Base-by-base conservation (phyloP, 2,888 invertebrate genomes). In the Cremastinae sp. region DNA sequence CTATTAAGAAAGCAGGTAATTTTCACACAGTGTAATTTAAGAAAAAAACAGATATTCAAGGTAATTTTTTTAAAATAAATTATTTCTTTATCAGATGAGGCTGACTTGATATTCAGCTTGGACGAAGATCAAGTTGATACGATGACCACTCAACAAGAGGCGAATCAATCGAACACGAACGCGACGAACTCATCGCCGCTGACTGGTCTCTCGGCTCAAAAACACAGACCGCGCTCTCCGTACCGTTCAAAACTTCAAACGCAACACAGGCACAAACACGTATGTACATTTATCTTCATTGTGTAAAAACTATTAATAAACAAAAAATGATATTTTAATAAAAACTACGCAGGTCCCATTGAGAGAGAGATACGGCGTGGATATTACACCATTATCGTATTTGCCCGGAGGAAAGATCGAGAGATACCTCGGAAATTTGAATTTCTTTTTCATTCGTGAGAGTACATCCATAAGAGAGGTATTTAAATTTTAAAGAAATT, bases 371-470 rank as follows among this genome's bases (percentile, higher is more conserved):
- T 93, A 90, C 91, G 93, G 96, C 83, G 93, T 96, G 75, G 93
- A 96, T 85, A 94, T 98, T 80, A 96, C 97, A 0, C 96, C 97
- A 0, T 90, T 97, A 45, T 93, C 95, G 61, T 94, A 93, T 84
- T 92, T 97, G 77, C 95, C 96, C 12, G 96, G 96, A 62, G 95
- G 93, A 47, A 93, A 92, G 83, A 94, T 95, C 74, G 94, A 95
- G 81, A 93, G 95, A 79, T 96, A 97, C 86, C 91, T 98, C 84
- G 98, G 98, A 79, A 96, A 97, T 88, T 90, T 97, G 78, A 96
- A 98, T 86, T 96, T 98, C 90, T 96, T 98, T 90, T 97, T 98
- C 87, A 98, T 99, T 78, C 91, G 98, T 20, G 98, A 99, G 90
- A 97, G 96, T 76, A 97, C 97, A 0, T 96, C 96, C 9, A 95